Percentiles rank a stretch among this genome's conserved stretches.
These are phyloP conservation scores for Pocillopora damicornis DNA, from an alignment of 64 coral and sea anemone species.

Conservation along the genomic window DNA sequence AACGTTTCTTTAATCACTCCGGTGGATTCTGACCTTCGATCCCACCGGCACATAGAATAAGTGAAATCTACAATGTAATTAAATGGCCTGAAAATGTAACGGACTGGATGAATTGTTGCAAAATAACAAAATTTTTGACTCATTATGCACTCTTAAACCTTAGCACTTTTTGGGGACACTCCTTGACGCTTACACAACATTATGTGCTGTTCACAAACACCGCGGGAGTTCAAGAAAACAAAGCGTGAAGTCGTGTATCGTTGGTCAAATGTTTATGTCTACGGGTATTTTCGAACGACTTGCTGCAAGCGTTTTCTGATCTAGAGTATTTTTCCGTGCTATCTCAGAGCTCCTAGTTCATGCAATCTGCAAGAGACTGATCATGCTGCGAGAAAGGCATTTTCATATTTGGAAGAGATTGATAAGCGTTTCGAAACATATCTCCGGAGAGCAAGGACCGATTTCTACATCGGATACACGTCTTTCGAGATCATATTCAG, in stretches of 20 bases:
- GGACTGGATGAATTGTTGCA: no score
- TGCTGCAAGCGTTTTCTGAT: neutral
- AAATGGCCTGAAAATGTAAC: no score
- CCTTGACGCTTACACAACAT: neutral
- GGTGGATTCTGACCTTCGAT: neutral
- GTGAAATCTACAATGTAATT: no score
- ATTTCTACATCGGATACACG: neutral
- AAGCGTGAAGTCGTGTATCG: neutral
- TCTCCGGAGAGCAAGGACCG: neutral
- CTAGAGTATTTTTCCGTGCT: neutral
- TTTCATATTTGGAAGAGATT: conserved; percentile 17
- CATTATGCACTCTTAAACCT: no score
- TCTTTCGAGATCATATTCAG: neutral
- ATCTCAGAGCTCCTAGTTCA: neutral
- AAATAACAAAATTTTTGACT: no score
- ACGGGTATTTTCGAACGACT: no score
- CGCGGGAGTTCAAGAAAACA: neutral
- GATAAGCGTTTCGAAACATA: neutral
- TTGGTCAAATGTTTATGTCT: neutral
- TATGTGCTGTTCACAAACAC: neutral
- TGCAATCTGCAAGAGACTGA: neutral
- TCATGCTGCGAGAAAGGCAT: conserved; percentile 18
- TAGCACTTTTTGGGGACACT: neutral
- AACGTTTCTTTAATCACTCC: neutral
- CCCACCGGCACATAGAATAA: no score